Conservation (phyloP, 2,113 vertebrate species). For the Nannobrachium achirus region DNA sequence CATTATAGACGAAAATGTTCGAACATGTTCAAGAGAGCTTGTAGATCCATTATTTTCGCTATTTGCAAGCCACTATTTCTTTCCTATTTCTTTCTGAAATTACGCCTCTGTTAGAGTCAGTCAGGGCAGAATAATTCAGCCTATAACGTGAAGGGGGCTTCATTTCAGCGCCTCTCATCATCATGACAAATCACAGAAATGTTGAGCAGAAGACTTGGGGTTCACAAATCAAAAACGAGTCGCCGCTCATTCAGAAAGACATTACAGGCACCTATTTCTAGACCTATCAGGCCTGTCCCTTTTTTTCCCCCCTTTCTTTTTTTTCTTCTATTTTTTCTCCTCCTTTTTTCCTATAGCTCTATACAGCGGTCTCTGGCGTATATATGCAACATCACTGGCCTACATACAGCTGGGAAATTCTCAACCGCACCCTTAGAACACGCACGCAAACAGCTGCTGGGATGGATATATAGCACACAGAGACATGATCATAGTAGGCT, state of each 20-base stretch:
- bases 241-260: slow-evolving; percentile 51
- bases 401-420: slow-evolving; percentile 12
- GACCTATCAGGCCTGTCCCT: slow-evolving; percentile 46
- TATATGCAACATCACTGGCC: slow-evolving; percentile 7
- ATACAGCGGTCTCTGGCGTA: not conserved
- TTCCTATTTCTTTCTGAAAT: too few relatives aligned
- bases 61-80: too few relatives aligned
- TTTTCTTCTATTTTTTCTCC: too few relatives aligned
- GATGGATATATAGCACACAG: not conserved
- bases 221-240: slow-evolving; percentile 30
- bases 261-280: slow-evolving; percentile 48
- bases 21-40: too few relatives aligned
- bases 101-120: too few relatives aligned
- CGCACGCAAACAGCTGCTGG: slow-evolving; percentile 20
- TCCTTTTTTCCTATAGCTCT: too few relatives aligned
- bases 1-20: too few relatives aligned
- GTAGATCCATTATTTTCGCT: too few relatives aligned
- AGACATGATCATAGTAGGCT: not conserved
- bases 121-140: too few relatives aligned
- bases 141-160: not conserved
- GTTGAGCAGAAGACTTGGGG: slow-evolving; percentile 46
- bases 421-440: slow-evolving; percentile 19
- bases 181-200: slow-evolving; percentile 53
- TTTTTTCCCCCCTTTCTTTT: too few relatives aligned
- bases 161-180: slow-evolving; percentile 24